Conservation (phyloP, 2,113 vertebrate species). For the Pterocles gutturalis region DNA sequence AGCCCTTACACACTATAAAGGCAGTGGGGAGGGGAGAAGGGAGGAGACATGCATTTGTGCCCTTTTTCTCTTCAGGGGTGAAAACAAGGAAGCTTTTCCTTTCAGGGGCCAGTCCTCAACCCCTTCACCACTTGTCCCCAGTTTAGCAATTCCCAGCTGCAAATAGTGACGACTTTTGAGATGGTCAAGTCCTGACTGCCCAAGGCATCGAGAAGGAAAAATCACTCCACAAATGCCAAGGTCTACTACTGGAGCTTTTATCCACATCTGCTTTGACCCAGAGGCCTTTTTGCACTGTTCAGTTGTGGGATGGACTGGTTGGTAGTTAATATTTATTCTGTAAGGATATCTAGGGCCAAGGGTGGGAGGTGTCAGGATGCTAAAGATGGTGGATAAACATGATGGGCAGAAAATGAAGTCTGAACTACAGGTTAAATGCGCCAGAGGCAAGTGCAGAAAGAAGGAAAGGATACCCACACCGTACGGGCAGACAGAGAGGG, state of each 20-base stretch:
- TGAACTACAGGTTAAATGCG: background rate
- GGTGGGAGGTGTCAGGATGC: background rate
- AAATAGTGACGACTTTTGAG: background rate
- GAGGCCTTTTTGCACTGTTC: background rate
- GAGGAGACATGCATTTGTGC: constrained; percentile 10
- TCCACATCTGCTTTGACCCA: background rate
- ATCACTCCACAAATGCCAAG: background rate
- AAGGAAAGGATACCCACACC: background rate
- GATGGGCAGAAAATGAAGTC: background rate
- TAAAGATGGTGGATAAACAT: background rate
- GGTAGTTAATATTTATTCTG: background rate
- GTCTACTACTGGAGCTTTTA: background rate
- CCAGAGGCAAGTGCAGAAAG: background rate
- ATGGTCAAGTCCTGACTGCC: background rate
- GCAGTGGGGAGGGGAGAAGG: background rate
- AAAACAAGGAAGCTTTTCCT: background rate
- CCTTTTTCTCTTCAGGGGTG: background rate
- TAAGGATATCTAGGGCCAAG: background rate
- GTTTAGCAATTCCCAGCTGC: background rate
- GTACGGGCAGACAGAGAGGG: background rate
- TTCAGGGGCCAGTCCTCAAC: background rate
- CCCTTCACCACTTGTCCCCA: background rate
- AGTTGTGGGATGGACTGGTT: background rate
- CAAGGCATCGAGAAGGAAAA: background rate
- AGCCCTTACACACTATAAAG: background rate